phyloP scores from a whole-genome alignment of 2,797 vertebrate species.

The Cyclura pinguis region DNA sequence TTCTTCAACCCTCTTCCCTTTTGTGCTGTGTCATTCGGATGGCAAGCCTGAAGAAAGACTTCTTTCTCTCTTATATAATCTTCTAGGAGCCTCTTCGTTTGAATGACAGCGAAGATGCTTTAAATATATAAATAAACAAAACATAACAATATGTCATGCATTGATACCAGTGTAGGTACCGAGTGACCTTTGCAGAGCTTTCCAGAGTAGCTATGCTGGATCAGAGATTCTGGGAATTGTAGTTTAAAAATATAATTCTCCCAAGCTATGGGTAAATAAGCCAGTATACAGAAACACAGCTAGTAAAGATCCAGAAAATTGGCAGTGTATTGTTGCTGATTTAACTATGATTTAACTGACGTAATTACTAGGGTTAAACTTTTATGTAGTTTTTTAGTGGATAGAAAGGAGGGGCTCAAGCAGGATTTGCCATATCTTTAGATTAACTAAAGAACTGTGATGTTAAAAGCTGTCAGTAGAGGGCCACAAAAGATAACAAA shows the following conservation, averaged over 20 bases:
- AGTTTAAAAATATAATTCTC: no score
- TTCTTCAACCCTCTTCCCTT: not conserved
- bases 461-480: constrained; percentile 19
- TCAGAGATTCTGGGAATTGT: no score
- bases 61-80: not conserved
- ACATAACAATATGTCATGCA: no score
- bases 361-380: not conserved
- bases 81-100: not conserved
- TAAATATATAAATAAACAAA: not conserved
- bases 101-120: not conserved
- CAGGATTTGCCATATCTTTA: not conserved
- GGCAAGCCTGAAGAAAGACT: not conserved
- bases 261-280: no score
- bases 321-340: not conserved
- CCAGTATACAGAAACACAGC: not conserved
- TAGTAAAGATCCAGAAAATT: not conserved
- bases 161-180: no score
- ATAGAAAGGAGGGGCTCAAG: not conserved
- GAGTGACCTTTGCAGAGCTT: no score
- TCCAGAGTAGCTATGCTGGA: no score
- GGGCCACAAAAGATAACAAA: constrained; percentile 29
- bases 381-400: not conserved
- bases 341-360: not conserved
- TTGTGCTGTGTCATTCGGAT: not conserved
- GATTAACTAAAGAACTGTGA: not conserved